Base-by-base conservation (phyloP, 1,140 invertebrate genomes). In the Capitella teleta region DNA sequence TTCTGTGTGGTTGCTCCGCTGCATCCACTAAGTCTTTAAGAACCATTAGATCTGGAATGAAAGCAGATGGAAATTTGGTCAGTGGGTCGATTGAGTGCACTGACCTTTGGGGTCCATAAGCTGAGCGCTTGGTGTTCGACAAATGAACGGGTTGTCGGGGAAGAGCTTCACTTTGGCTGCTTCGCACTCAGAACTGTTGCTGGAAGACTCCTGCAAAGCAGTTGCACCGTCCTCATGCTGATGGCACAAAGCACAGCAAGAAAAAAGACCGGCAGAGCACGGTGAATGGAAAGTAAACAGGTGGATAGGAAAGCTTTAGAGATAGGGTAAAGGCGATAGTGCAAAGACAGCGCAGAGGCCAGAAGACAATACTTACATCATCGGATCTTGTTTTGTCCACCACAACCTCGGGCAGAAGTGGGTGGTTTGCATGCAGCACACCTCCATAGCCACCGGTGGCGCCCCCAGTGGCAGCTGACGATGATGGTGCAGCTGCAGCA, bases 11-110 rank as follows among this genome's bases (percentile, higher is more conserved):
- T 62, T 84, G 77, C 55, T 85, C 87, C 26, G 89, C 91, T 77
- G 95, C 89, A 70, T 95, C 91, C 57, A 96, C 90, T 56, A 97
- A 93, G 69, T 96, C 90, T 71, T 93, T 94, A 57, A 97, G 74
- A 52, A 95, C 90, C 88, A 95, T 91, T 43, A 96, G 89, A 80
- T 97, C 92, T 96, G 74, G 18, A 78, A 80, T 56, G 56, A 51
- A 50, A 54, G 54, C 59, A 40, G 45, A 52, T 41, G 48, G 47
- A 57, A 25, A 14, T 5, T 30, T 32, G 32, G 14, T 37, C 1
- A 18, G 21, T 37, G 36, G 16, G 23, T 0, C 3, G 3, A 45
- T 8, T 45, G n/a, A 52, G 6, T 18, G 12, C 30, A 19, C 38
- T 57, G 71, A 91, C 90, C 90, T 86, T 88, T 88, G 83, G 91